Percentiles rank a stretch among this genome's conserved stretches.
Evolutionary conservation across 2,888 invertebrate species (phyloP).

Genomic region (Linnaemya vulpina): DNA sequence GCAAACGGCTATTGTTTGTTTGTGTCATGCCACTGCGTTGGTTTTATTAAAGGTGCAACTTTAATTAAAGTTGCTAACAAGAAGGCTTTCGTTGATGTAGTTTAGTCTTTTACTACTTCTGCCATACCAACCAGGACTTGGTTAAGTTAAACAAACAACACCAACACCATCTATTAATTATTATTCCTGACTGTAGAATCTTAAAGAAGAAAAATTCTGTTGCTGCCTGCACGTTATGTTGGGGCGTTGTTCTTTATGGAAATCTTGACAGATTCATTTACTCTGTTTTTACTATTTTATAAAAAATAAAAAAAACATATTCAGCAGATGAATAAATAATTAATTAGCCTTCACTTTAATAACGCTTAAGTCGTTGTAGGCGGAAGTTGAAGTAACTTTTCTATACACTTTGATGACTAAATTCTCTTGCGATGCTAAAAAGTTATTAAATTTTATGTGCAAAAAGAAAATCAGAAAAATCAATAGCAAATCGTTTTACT

Average conservation of each 20-base stretch:
- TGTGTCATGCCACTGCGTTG: background rate
- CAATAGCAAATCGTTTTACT: too few species aligned
- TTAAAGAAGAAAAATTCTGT: background rate
- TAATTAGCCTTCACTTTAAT: constrained; percentile 29
- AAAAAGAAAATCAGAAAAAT: background rate
- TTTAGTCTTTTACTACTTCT: background rate
- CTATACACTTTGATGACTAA: background rate
- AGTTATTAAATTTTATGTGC: background rate
- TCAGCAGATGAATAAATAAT: constrained; percentile 31
- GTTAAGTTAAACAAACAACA: constrained; percentile 7
- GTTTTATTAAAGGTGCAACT: constrained; percentile 55
- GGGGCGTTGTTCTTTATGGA: constrained; percentile 7
- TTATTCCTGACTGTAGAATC: constrained; percentile 26
- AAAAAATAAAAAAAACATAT: constrained; percentile 15
- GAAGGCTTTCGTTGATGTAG: constrained; percentile 11
- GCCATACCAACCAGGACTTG: constrained; percentile 3
- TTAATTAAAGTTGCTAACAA: constrained; percentile 68
- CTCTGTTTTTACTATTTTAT: background rate
- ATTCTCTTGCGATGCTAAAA: background rate
- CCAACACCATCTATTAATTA: constrained; percentile 38
- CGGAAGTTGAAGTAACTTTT: background rate
- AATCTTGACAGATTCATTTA: constrained; percentile 34
- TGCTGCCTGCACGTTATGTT: constrained; percentile 1
- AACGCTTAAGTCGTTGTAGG: background rate
- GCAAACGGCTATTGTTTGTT: background rate